Base-by-base conservation (phyloP, 2,797 vertebrate species). In the Crocodylus rhombifer region DNA sequence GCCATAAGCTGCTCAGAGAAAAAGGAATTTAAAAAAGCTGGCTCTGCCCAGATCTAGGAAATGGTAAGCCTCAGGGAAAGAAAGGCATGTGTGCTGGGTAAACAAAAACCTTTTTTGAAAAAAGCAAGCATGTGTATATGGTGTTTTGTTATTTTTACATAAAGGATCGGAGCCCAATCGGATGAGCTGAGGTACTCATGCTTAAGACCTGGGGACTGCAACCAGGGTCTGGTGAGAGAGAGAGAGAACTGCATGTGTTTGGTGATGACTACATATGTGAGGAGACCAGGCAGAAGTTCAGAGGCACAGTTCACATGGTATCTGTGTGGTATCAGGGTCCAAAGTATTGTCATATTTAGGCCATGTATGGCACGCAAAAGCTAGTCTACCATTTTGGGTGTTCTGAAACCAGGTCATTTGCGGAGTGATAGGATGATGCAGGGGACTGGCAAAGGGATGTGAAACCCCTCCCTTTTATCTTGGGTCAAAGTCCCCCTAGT, bases 231-330 rank as follows among this genome's bases (percentile, higher is more conserved):
- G 13, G 81, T 83, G 57, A 33, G 42, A 92, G 61, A 91, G 82
- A 63, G 57, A 73, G 88, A 64, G 56, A 93, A 23, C 82, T 88
- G 51, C 14, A 86, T 82, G 21, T 74, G 16, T 13, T n/a, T 86
- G 8, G 3, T 57, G 69, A 77, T 8, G 5, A 57, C 20, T 12
- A 23, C 42, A 55, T 60, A 77, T 75, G 42, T 51, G 42, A 51
- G 42, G 42, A 51, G 42, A 51, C 51, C 23, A 87, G 15, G 36
- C 86, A 51, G 89, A 86, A 80, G 36, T 0, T 18, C 5, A 78
- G 26, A 65, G 42, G 42, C 30, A 57, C 1, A 56, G 57, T 81
- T 88, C 7, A 81, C 6, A 1, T 16, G 58, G 62, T 86, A 83
- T 58, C 14, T 67, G 58, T 63, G 58, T 2, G 1, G 63, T 17